Base-by-base conservation (phyloP, 2,888 invertebrate species). In the Mesochorus sp. region DNA sequence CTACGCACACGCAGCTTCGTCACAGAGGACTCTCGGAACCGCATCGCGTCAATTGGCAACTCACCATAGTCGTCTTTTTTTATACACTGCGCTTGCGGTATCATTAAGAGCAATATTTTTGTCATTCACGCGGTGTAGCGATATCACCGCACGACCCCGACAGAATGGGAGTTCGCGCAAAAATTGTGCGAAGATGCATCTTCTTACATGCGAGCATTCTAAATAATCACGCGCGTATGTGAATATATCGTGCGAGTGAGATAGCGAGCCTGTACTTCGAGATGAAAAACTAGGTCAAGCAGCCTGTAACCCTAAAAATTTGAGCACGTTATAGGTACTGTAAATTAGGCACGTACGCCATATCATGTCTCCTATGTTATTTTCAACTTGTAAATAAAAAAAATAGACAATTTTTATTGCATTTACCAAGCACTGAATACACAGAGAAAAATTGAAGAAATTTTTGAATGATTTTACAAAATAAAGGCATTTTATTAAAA, bases 261-360 rank as follows among this genome's bases (percentile, higher is more conserved):
- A 8, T 24, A 10, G 34, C 28, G 24, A 51, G 10, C 37, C n/a
- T 24, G 42, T 21, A 53, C 55, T 34, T 10, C 26, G 44, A 64
- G 51, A 34, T 37, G n/a, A 44, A 37, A 39, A 72, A 72, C 42
- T 64, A 12, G 64, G 73, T 66, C 62, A 37, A 37, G 47, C 10
- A 2, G 37, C 14, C 31, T 49, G 57, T 66, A 19, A 66, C 57
- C 12, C 6, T 10, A 28, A 10, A 39, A 14, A 47, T n/a, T 21
- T 6, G 24, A 28, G 12, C 14, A 12, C 28, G 4, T n/a, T 51
- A 14, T 0, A 49, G 28, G 3, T 19, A 24, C 26, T n/a, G 8
- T 26, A 44, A 62, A 39, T 4, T 39, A 47, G 44, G 24, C 42
- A 47, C 42, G 37, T 12, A 34, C 47, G 28, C 0, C 61, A 28